Evolutionary conservation across 2,888 invertebrate species (phyloP), one percentile per base, ranked within the genome.

Genomic region (Drosophila colorata): DNA sequence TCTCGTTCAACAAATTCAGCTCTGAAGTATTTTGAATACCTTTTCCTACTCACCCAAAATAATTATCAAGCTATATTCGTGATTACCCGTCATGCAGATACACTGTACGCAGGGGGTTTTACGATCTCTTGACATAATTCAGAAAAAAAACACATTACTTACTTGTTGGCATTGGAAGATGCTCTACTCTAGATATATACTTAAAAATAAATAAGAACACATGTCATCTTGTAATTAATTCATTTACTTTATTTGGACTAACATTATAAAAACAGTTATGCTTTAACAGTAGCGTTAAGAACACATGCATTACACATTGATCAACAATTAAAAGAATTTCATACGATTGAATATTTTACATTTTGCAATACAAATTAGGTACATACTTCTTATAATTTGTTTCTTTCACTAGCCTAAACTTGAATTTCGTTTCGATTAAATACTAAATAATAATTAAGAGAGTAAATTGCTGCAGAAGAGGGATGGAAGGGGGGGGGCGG

Each of bases 381-480:
- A 70, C 37, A 67, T 63, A 58, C 60, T 64, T 46, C 25, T 53
- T 52, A 37, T 59, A 37, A 47, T 49, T 43, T 56, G 66, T 68
- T 66, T 43, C 20, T 35, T 44, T 67, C 8, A 38, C 61, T 76
- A 56, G 31, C 55, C 73, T 75, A 75, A 43, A 63, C 53, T 23
- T 52, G 59, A 68, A 77, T 80, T 77, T 60, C 63, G 56, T 71
- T 69, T 68, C 52, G 43, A 38, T 83, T 86, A 84, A 74, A 84
- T 70, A 84, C 83, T 84, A 86, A 84, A 84, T 88, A 84, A 86
- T 88, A 84, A 86, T 85, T 74, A 86, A 79, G 88, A 88, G 88
- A 84, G 83, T 88, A 69, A 53, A 63, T 79, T 72, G 74, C 79
- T 69, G 74, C 72, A 75, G 58, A 35, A n/a, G n/a, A n/a, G n/a